Base-by-base conservation (phyloP, 1,140 invertebrate species). In the Cotesia vestalis region DNA sequence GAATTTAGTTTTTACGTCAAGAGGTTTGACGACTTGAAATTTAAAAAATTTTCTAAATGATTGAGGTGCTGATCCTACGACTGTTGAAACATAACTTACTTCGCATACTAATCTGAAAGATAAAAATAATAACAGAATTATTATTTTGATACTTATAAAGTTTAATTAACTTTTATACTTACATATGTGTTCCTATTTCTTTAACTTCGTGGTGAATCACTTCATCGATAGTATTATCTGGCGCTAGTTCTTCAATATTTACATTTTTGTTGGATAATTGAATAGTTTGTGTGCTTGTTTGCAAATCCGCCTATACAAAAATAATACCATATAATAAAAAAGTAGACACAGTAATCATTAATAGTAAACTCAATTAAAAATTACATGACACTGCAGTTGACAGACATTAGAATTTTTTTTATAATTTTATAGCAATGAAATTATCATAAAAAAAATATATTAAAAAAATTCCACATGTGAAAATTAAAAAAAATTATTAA, bases 1-100 rank as follows among this genome's bases (percentile, higher is more conserved):
- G 86, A 99, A 98, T 83, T 99, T 99, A 3, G 97, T 99, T 88
- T 98, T 98, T 0, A 99, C 96, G 91, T 99, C 97, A 11, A 99
- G 87, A 55, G 98, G 98, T 84, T 99, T 99, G 72, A 97, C 90
- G 0, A 99, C 98, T 91, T 98, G 95, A 88, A 99, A 99, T 88
- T 98, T 99, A 84, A 99, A 99, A 85, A 97, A 98, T 84, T 98
- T 99, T 78, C 94, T 90, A 83, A 98, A 93, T n/a, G 91, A 93
- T 73, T 91, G 89, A 64, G 92, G 87, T 77, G 92, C 90, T 74
- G 93, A 92, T 69, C 89, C 88, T 69, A 91, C 86, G 66, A 91
- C 91, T 57, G 77, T 59, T 59, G 80, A 77, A 75, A 91, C 91
- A 82, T 99, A 99, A 75, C 91, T 94, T 3, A 99, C 96, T 86